Evolutionary conservation across 2,113 vertebrate species (phyloP).

Genomic region (Notarius lentiginosus): DNA sequence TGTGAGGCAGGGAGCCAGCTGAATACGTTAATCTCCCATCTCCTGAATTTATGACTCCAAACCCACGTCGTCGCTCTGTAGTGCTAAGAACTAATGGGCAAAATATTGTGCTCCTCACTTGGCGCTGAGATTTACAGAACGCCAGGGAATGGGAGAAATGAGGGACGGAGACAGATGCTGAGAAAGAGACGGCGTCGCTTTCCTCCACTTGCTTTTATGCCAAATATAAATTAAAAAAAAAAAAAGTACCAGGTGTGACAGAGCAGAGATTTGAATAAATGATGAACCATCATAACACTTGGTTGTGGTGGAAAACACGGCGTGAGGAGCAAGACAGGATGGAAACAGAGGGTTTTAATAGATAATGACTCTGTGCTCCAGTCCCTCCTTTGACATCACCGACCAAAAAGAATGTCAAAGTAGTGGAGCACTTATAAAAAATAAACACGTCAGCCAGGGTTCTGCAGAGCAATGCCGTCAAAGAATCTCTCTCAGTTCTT

Average conservation of each 20-base stretch:
- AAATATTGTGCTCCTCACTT: constrained; percentile 54
- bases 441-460: background rate
- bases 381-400: background rate
- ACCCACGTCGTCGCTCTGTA: constrained; percentile 47
- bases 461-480: background rate
- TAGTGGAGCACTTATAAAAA: background rate
- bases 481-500: background rate
- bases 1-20: constrained; percentile 40
- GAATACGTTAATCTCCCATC: constrained; percentile 36
- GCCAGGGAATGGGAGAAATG: background rate
- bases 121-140: constrained; percentile 44
- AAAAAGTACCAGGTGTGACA: background rate
- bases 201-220: background rate
- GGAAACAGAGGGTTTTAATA: background rate
- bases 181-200: background rate
- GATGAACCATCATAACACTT: background rate
- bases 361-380: background rate
- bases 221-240: background rate
- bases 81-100: constrained; percentile 48
- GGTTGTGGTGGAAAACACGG: background rate
- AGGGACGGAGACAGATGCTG: background rate
- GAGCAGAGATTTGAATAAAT: background rate
- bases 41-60: constrained; percentile 44
- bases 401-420: background rate
- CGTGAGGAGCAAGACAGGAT: background rate